Percentiles rank a stretch among this genome's conserved stretches.
Conservation (phyloP, 2,888 invertebrate genomes). For the Leucoptera coffeella region DNA sequence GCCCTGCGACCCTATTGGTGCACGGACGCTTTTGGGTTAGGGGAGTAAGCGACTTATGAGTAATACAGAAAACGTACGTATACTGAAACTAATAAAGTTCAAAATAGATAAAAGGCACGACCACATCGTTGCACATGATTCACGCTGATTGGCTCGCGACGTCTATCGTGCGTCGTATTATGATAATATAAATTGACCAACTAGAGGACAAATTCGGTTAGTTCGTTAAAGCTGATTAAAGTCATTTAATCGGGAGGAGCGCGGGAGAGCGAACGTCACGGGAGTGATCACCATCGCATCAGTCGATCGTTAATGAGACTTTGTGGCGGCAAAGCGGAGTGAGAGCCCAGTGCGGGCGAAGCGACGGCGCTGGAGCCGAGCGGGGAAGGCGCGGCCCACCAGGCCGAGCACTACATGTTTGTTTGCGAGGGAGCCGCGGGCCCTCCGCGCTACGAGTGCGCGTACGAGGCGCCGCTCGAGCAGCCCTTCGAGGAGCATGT, state of each 20-base stretch:
- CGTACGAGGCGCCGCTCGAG: conserved; percentile 57
- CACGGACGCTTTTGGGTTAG: no score
- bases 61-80: no score
- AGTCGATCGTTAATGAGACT: conserved; percentile 15
- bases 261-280: conserved; percentile 44
- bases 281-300: conserved; percentile 40
- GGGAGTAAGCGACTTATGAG: no score
- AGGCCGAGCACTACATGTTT: conserved; percentile 43
- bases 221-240: conserved; percentile 56
- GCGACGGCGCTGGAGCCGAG: no score
- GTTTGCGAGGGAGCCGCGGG: conserved; percentile 24
- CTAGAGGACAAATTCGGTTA: conserved; percentile 50
- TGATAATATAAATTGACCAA: conserved; percentile 56
- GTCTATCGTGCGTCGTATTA: conserved; percentile 25
- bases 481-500: conserved; percentile 72
- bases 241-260: conserved; percentile 50
- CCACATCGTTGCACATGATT: not conserved
- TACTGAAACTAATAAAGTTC: no score
- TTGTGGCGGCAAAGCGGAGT: conserved; percentile 16
- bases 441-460: conserved; percentile 34
- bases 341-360: conserved; percentile 44
- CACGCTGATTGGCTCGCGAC: conserved; percentile 19
- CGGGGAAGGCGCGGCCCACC: conserved; percentile 33
- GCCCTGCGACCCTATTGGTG: conserved; percentile 1
- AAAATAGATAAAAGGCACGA: no score